A percentile compares a stretch with the other conserved stretches of the same genome.
phyloP scores from a whole-genome alignment of 2,113 vertebrate species.

The Microcebus jonahi region DNA sequence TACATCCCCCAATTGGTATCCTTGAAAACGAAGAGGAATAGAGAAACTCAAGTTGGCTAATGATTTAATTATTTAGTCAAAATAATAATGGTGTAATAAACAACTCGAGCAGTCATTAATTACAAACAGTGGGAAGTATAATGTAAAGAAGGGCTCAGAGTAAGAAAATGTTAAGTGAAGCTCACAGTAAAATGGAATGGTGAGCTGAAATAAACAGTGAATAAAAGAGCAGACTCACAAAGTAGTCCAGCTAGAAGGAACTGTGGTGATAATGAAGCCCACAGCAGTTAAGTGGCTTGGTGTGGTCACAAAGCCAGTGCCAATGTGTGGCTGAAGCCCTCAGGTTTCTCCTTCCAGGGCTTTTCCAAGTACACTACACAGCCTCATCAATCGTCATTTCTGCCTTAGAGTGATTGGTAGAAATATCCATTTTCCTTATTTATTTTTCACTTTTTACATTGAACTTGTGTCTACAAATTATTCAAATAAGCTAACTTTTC shows the following conservation, averaged over 20 bases:
- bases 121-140: not conserved
- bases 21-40: not conserved
- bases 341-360: too few relatives aligned
- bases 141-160: not conserved
- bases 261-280: not conserved
- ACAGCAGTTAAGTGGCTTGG: not conserved
- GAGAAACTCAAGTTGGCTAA: not conserved
- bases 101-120: not conserved
- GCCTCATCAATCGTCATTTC: not conserved
- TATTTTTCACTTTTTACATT: constrained; percentile 14
- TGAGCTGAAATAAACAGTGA: not conserved
- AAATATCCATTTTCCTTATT: not conserved
- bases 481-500: not conserved
- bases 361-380: not conserved
- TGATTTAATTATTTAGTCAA: not conserved
- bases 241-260: not conserved
- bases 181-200: not conserved
- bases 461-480: not conserved
- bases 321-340: not conserved
- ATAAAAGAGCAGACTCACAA: not conserved
- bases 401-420: not conserved
- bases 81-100: not conserved
- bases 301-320: not conserved
- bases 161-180: not conserved
- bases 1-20: not conserved